Conservation (phyloP, 2,888 invertebrate genomes). For the Tipula vernalis region DNA sequence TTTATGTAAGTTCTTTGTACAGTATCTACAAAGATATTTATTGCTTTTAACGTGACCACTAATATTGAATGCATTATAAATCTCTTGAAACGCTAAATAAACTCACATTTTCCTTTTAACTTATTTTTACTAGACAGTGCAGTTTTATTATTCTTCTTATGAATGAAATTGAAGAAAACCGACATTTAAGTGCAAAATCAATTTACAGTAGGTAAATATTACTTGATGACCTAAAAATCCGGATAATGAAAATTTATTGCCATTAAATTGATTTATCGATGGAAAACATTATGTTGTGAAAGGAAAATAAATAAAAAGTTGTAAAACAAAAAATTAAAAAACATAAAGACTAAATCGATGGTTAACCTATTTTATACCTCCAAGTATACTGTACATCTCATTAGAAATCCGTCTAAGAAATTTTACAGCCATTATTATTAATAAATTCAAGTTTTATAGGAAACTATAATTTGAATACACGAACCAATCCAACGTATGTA, state of each 20-base stretch:
- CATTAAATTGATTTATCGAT: neutral
- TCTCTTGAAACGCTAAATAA: neutral
- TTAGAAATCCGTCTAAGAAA: neutral
- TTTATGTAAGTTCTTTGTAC: neutral
- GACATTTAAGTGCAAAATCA: neutral
- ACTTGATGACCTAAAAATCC: neutral
- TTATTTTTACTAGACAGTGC: neutral
- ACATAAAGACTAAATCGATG: neutral
- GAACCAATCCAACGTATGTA: neutral
- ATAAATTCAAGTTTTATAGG: neutral
- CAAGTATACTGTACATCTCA: neutral
- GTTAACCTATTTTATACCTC: neutral
- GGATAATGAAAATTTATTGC: neutral
- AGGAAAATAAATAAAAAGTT: neutral
- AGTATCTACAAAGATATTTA: neutral
- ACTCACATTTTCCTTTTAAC: neutral
- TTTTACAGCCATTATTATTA: neutral
- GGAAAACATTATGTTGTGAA: neutral
- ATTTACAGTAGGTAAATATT: neutral
- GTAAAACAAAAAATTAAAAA: neutral
- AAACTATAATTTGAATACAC: neutral
- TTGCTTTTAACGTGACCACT: neutral
- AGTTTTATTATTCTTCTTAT: neutral
- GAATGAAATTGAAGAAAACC: neutral
- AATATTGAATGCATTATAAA: neutral